Percentiles rank a stretch among this genome's conserved stretches.
phyloP scores from a whole-genome alignment of 2,797 vertebrate genomes.

The Halcyon badia region DNA sequence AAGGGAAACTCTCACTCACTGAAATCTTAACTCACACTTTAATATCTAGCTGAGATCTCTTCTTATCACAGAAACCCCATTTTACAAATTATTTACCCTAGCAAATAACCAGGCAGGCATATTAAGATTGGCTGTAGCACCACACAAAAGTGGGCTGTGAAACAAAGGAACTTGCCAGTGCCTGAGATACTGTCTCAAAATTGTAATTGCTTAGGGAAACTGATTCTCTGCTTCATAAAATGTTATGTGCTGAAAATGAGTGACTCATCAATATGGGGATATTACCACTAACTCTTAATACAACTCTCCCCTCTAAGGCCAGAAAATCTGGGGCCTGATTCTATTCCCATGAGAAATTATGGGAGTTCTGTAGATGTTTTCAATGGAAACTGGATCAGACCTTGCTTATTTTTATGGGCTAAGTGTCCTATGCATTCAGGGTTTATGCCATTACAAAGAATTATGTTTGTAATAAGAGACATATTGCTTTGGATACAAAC shows the following conservation, averaged over 20 bases:
- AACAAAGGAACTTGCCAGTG: conserved; percentile 57
- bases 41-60: conserved; percentile 29
- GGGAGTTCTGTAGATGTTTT: conserved; percentile 53
- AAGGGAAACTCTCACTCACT: not conserved
- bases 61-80: conserved; percentile 53
- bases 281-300: conserved; percentile 66
- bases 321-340: conserved; percentile 55
- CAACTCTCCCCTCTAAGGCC: conserved; percentile 38
- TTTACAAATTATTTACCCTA: conserved; percentile 65
- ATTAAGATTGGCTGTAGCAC: not conserved
- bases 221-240: conserved; percentile 81
- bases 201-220: conserved; percentile 82
- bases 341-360: conserved; percentile 49
- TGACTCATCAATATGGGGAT: conserved; percentile 76
- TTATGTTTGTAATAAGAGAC: conserved; percentile 75
- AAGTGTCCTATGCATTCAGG: conserved; percentile 63
- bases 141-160: conserved; percentile 35
- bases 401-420: conserved; percentile 69
- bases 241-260: conserved; percentile 76
- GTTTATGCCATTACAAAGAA: conserved; percentile 58
- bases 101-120: conserved; percentile 62
- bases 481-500: conserved; percentile 70
- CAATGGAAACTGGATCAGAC: conserved; percentile 41
- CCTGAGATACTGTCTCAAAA: conserved; percentile 75
- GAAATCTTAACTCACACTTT: not conserved